These are phyloP conservation scores for Macropus fuliginosus DNA, from an alignment of 2,797 vertebrate species.

Conservation along the genomic window DNA sequence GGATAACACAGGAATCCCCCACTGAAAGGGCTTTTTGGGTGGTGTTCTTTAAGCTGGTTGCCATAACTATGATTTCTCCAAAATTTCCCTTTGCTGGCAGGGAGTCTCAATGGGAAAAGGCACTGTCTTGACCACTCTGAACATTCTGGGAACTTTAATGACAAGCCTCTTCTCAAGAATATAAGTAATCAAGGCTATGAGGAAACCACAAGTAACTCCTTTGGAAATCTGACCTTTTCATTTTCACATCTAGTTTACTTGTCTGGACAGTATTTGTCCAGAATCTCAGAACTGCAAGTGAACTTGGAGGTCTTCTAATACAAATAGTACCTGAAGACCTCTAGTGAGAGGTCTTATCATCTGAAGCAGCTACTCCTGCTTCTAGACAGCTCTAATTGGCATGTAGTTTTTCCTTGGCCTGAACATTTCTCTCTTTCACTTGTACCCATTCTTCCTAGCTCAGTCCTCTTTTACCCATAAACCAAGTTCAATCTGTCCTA, in stretches of 20 bases:
- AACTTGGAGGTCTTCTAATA: not conserved
- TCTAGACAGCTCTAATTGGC: not conserved
- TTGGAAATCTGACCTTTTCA: not conserved
- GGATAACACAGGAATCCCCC: not conserved
- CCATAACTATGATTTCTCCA: not conserved
- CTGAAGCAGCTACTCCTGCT: not conserved
- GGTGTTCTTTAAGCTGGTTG: not conserved
- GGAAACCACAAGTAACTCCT: not conserved
- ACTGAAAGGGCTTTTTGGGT: not conserved
- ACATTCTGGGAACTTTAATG: not conserved
- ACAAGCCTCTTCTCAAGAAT: not conserved
- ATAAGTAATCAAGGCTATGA: not conserved
- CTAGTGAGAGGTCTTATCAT: not conserved
- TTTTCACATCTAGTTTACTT: not conserved
- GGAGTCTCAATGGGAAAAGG: not conserved
- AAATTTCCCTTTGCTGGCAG: not conserved
- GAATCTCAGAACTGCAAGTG: not conserved
- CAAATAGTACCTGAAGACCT: not conserved
- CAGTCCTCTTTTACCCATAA: not conserved
- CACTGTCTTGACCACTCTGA: not conserved
- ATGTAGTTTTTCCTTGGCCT: not conserved
- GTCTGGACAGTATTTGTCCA: not conserved
- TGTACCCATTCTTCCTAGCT: not conserved
- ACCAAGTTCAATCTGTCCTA: not conserved
- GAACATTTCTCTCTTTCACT: not conserved